Evolutionary conservation across 2,797 vertebrate species (phyloP).

Genomic region (Falco columbarius): DNA sequence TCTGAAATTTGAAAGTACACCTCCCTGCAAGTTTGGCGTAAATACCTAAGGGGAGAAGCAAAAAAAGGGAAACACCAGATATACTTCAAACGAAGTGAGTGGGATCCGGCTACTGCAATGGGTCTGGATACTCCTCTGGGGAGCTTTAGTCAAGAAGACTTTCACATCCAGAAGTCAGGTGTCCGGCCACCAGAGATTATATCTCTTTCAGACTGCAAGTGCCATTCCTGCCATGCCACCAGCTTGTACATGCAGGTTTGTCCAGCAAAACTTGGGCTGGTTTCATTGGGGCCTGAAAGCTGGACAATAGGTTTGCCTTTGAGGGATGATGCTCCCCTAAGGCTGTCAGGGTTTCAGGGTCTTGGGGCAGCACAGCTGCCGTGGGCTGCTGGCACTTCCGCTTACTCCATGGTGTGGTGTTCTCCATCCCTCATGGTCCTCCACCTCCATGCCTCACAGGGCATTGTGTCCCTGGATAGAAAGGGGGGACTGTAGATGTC

Average conservation of each 20-base stretch:
- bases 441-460: not conserved
- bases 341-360: not conserved
- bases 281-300: not conserved
- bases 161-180: not conserved
- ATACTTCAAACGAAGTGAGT: not conserved
- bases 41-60: not conserved
- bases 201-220: not conserved
- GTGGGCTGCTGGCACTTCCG: not conserved
- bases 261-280: not conserved
- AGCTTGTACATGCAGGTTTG: fast-evolving
- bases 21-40: not conserved
- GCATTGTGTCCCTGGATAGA: fast-evolving
- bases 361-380: not conserved
- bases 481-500: not conserved
- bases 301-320: not conserved
- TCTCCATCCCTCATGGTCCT: not conserved
- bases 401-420: not conserved
- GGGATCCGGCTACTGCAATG: not conserved
- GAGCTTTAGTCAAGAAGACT: not conserved
- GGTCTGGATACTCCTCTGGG: not conserved
- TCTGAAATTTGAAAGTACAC: not conserved
- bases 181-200: fast-evolving
- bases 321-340: not conserved
- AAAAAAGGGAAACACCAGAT: not conserved
- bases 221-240: fast-evolving